Base-by-base conservation (phyloP, 2,113 vertebrate genomes). In the Crotalus tigris region DNA sequence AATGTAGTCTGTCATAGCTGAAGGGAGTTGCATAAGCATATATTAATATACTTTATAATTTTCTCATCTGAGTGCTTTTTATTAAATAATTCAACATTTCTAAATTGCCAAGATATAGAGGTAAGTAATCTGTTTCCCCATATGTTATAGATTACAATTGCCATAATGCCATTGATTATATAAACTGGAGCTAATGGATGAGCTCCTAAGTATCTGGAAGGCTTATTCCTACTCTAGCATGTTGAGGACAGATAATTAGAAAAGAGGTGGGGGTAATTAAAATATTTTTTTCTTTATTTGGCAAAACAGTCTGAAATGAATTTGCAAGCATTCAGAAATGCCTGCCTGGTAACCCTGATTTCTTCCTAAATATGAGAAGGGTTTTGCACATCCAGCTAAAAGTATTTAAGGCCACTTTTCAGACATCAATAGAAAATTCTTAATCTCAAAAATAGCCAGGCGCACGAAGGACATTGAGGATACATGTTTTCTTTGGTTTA, bases 1-100 rank as follows among this genome's bases (percentile, higher is more conserved):
- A 95, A 89, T 94, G n/a, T 75, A 92, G 81, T 55, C 51, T 64
- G 64, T 89, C 55, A 87, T 88, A 61, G 58, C 11, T 24, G 81
- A 49, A 54, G 49, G 15, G 46, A 58, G 49, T 93, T 92, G 69
- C 92, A 3, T 94, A 94, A 95, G 91, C 92, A 53, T 89, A 29
- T 94, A 94, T 95, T 95, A 93, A 93, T 87, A 46, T 86, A 89
- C 49, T 91, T 88, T 94, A 69, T 94, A 93, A 95, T 96, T 93
- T 94, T 95, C 91, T 96, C 61, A 93, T 92, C 89, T 94, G 93
- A 51, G 54, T 88, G 39, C 58, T 61, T 90, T 96, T 96, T 96
- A 93, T 91, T 92, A 88, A 93, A 91, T 95, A 88, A 93, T 0
- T 0, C 1, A 58, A 46, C 23, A 94, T 93, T 33, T 88, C 26